These are phyloP conservation scores for Sternotherus odoratus DNA, from an alignment of 2,797 vertebrate genomes.

Conservation along the genomic window DNA sequence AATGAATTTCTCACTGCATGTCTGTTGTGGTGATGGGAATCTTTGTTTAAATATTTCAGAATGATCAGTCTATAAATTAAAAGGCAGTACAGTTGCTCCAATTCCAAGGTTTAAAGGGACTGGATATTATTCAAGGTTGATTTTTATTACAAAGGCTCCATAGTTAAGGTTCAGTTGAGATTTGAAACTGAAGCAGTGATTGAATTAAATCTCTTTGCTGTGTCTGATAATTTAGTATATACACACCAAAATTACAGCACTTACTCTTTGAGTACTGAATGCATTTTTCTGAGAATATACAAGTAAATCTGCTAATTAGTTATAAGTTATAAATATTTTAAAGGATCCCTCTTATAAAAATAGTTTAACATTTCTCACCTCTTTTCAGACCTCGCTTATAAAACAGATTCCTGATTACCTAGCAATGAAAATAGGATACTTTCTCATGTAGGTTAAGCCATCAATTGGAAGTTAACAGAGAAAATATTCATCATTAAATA, in stretches of 20 bases:
- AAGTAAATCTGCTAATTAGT: neutral
- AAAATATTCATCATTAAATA: neutral
- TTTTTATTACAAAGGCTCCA: neutral
- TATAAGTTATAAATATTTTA: neutral
- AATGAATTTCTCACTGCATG: constrained; percentile 38
- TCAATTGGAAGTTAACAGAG: neutral
- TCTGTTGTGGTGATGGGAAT: constrained; percentile 35
- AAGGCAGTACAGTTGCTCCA: neutral
- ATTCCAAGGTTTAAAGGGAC: neutral
- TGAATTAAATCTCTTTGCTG: constrained; percentile 12
- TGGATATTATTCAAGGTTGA: neutral
- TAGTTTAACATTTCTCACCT: neutral
- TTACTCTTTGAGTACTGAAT: neutral
- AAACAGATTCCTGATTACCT: neutral
- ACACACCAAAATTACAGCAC: neutral
- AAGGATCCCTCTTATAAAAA: neutral
- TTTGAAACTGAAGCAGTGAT: neutral
- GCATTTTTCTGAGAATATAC: constrained; percentile 13
- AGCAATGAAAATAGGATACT: neutral
- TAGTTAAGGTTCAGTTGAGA: neutral
- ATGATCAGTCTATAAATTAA: constrained; percentile 19
- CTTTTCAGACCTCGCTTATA: neutral
- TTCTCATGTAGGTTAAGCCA: neutral
- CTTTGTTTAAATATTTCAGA: constrained; percentile 39
- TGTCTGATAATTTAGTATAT: neutral